phyloP scores from a whole-genome alignment of 2,797 vertebrate species.

The Avahi laniger region DNA sequence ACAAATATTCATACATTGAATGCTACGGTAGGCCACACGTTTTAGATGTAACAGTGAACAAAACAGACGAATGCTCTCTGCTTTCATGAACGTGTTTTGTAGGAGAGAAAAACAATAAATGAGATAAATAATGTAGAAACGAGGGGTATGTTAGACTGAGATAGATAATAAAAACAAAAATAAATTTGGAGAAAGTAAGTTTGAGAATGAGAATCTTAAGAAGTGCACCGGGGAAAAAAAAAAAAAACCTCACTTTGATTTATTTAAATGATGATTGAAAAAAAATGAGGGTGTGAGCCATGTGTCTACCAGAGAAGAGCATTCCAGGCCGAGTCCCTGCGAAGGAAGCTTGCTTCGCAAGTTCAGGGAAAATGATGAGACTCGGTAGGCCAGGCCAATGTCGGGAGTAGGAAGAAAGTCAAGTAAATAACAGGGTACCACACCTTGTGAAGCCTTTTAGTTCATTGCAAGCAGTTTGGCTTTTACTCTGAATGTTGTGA shows the following conservation, averaged over 20 bases:
- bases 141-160: neutral
- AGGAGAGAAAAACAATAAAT: neutral
- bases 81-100: neutral
- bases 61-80: neutral
- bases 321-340: neutral
- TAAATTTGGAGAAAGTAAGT: neutral
- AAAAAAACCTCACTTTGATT: neutral
- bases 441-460: neutral
- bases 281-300: neutral
- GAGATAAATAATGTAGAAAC: neutral
- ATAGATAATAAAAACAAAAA: neutral
- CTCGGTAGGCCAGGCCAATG: accelerated
- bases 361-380: neutral
- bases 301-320: neutral
- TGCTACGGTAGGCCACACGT: neutral
- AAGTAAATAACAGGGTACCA: neutral
- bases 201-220: neutral
- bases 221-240: neutral
- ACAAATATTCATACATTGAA: neutral
- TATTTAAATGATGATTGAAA: neutral
- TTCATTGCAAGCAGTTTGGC: neutral
- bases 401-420: neutral
- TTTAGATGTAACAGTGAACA: neutral
- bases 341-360: neutral
- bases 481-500: neutral